phyloP scores from a whole-genome alignment of 1,140 invertebrate genomes.

The Thaumetopoea pityocampa region DNA sequence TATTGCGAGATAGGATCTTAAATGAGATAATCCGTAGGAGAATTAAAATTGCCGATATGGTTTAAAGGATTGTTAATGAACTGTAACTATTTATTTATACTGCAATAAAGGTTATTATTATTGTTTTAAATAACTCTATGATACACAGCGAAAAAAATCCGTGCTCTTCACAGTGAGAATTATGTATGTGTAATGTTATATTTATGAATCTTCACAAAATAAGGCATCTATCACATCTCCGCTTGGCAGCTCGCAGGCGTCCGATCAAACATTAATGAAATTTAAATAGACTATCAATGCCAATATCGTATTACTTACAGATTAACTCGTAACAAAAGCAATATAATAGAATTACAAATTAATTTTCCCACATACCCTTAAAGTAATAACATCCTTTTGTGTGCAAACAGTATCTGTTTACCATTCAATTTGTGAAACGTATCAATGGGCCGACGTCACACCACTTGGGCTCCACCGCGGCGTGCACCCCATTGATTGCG shows the following conservation, averaged over 20 bases:
- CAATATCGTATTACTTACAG: slow-evolving; percentile 35
- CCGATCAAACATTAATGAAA: slow-evolving; percentile 19
- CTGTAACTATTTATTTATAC: too few species aligned
- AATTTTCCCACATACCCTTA: slow-evolving; percentile 72
- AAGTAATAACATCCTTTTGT: slow-evolving; percentile 71
- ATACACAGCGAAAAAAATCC: too few species aligned
- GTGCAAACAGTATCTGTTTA: slow-evolving; percentile 64
- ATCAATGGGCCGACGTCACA: slow-evolving; percentile 67
- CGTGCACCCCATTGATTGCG: slow-evolving; percentile 46
- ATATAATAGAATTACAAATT: slow-evolving; percentile 60
- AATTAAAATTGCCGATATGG: too few species aligned
- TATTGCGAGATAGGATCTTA: too few species aligned
- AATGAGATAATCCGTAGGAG: too few species aligned
- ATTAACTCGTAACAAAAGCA: slow-evolving; percentile 31
- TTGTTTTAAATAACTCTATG: too few species aligned
- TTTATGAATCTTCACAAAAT: neutral
- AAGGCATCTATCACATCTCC: neutral
- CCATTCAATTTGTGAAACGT: slow-evolving; percentile 40
- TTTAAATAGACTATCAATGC: slow-evolving; percentile 23
- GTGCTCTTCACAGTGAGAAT: too few species aligned
- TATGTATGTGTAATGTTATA: neutral
- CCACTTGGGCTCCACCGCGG: slow-evolving; percentile 52
- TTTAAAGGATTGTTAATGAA: too few species aligned
- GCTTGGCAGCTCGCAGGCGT: too few species aligned
- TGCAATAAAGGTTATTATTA: too few species aligned